Base-by-base conservation (phyloP, 2,888 invertebrate genomes). In the Acrobasis repandana region DNA sequence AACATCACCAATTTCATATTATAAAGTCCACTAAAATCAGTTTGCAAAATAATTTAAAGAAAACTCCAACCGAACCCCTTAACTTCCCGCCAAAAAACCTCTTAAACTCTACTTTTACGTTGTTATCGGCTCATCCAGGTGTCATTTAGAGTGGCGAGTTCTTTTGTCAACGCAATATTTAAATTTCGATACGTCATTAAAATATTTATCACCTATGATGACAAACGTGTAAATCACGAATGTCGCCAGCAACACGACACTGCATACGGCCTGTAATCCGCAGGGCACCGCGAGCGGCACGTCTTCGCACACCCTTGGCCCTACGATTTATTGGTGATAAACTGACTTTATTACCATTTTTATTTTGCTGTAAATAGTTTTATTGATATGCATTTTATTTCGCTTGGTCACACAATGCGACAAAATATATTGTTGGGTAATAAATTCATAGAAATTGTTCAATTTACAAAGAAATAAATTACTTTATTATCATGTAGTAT, bases 231-330 rank as follows among this genome's bases (percentile, higher is more conserved):
- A 72, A 71, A 78, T 75, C 66, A 62, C 65, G 68, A 71, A 72
- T 76, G 77, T 80, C 79, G 72, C 62, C 68, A 60, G 60, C 63
- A 68, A 74, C 71, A 74, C 76, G 74, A 67, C 64, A 74, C 72
- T 65, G 65, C 71, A 72, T 71, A 65, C 61, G 69, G 70, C 64
- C 64, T 62, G 56, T 84, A 84, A 88, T 86, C 88, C 82, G 59
- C 67, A 64, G 70, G 70, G 70, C 71, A 67, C 67, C 66, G 71
- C 64, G 64, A 54, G 58, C 62, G 74, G 78, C 88, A 88, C 88
- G 88, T 82, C 51, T 61, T 51, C 56, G 63, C 60, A 73, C 34
- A 56, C 62, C 54, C 58, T 68, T 67, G n/a, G 14, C 43, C 6
- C 43, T 62, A 58, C 56, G 47, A 64, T 64, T 68, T 70, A 69